Evolutionary conservation across 2,113 vertebrate genomes (phyloP), one percentile per base, ranked within the genome.

Genomic region (Panthera leo): DNA sequence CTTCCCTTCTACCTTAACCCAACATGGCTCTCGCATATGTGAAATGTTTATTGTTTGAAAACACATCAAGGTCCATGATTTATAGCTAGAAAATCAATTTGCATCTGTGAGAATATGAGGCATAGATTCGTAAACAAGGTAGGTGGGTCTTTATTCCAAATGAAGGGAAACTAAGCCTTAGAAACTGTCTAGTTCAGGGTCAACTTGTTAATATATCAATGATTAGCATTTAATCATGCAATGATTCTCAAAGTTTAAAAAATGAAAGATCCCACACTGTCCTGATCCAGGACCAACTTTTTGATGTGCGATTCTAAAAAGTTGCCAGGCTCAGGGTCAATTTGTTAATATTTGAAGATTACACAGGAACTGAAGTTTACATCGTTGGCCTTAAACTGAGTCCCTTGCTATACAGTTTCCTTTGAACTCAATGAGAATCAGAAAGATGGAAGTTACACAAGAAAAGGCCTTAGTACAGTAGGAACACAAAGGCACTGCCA

Each of bases 21-120:
- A 84, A 34, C 83, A 89, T 87, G 85, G 55, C 34, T 96, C 82
- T 96, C 88, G 92, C 94, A 96, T 95, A 95, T 91, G 91, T 96
- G 53, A 92, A 86, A 89, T 97, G 88, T 94, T 97, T 88, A 92
- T 27, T 98, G 91, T 97, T 97, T 93, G 92, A 95, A 97, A 98
- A 97, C 88, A 96, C 29, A 87, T 95, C 92, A 85, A 85, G 51
- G 48, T 76, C 31, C 91, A 53, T 94, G 71, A 96, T 65, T 96
- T 96, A 78, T 87, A 97, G 85, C 36, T 25, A 75, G 75, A 95
- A 97, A 96, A 55, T 80, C 65, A 85, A 48, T 85, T 94, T 95
- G 76, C 5, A 14, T 68, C 71, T 94, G 15, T 71, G 61, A 97
- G 87, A 88, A n/a, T 61, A 21, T 48, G 36, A 80, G 36, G 89